Conservation (phyloP, 2,113 vertebrate genomes). For the Desmodus rotundus region DNA sequence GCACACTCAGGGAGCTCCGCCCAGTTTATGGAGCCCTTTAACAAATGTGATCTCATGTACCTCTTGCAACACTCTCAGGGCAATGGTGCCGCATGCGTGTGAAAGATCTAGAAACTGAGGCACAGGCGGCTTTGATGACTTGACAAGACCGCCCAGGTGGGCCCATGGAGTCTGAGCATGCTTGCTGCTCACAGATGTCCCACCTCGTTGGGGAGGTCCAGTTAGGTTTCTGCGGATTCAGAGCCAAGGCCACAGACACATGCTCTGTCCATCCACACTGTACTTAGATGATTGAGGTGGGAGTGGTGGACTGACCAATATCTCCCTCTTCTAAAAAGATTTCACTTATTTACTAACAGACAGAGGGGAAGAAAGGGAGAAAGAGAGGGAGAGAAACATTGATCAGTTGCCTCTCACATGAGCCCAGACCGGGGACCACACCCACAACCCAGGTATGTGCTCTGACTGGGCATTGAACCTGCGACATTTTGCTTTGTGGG, state of each 20-base stretch:
- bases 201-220: rapidly evolving
- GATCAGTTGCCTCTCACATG: too few species aligned
- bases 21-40: background rate
- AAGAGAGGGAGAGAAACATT: too few species aligned
- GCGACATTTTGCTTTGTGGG: too few species aligned
- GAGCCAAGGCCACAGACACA: rapidly evolving
- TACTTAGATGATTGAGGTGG: rapidly evolving
- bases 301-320: rapidly evolving
- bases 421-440: too few species aligned
- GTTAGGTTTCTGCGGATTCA: background rate
- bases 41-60: rapidly evolving
- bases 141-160: too few species aligned
- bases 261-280: rapidly evolving
- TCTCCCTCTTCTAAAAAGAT: too few species aligned
- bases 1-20: too few species aligned
- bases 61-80: rapidly evolving
- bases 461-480: too few species aligned
- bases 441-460: too few species aligned
- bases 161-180: rapidly evolving
- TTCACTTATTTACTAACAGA: too few species aligned
- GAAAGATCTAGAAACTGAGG: background rate
- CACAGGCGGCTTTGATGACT: rapidly evolving
- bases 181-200: rapidly evolving
- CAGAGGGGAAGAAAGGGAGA: too few species aligned
- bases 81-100: background rate